Evolutionary conservation across 2,113 vertebrate genomes (phyloP).

Genomic region (Cnemophilus loriae): DNA sequence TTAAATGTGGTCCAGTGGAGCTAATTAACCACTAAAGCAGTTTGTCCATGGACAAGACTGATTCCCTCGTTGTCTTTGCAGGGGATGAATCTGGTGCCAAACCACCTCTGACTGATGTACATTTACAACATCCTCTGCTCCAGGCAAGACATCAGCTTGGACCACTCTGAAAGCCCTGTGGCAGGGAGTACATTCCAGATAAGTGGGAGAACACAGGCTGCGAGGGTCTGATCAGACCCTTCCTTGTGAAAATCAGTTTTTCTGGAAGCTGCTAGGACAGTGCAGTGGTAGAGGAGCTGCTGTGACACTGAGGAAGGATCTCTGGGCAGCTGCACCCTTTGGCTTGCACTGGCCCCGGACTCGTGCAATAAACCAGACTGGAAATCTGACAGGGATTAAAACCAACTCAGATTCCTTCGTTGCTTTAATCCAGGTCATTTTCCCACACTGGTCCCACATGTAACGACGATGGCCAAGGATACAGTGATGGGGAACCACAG

Average conservation of each 20-base stretch:
- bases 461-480: fast-evolving
- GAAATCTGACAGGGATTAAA: neutral
- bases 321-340: neutral
- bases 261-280: neutral
- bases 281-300: fast-evolving
- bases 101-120: neutral
- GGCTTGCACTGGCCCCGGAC: neutral
- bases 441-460: neutral
- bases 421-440: neutral
- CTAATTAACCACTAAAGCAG: neutral
- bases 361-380: neutral
- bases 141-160: neutral
- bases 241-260: neutral
- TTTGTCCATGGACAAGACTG: neutral
- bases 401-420: neutral
- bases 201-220: neutral
- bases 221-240: neutral
- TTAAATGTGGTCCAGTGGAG: neutral
- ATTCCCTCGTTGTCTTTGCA: neutral
- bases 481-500: neutral
- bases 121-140: neutral
- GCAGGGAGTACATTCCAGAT: neutral
- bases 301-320: neutral
- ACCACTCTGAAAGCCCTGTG: neutral
- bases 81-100: neutral